These are phyloP conservation scores for Sebastes oblongus DNA, from an alignment of 2,797 vertebrate species.

Conservation along the genomic window DNA sequence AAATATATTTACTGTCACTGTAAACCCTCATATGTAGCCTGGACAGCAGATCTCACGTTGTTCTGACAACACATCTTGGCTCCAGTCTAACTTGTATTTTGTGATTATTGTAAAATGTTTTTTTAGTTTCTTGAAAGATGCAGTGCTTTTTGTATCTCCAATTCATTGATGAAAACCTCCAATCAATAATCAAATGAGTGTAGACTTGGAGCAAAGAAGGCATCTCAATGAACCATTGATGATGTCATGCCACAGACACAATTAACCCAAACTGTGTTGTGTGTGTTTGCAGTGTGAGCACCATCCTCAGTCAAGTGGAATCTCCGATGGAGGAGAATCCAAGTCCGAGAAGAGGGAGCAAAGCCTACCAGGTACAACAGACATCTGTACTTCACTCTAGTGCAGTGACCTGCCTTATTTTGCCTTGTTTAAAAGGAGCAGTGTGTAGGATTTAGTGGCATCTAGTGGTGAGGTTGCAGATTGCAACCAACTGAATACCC, in stretches of 20 bases:
- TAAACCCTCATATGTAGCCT: no score
- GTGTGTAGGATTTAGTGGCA: no score
- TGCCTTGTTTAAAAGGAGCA: background rate
- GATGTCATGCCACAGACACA: background rate
- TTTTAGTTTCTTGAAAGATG: background rate
- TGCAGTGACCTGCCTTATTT: background rate
- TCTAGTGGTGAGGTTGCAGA: no score
- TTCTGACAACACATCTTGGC: no score
- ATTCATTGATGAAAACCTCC: background rate
- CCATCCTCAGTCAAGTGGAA: constrained; percentile 46
- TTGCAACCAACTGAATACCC: no score
- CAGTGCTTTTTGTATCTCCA: background rate
- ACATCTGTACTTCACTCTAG: background rate
- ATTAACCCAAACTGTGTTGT: background rate
- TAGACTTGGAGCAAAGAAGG: background rate
- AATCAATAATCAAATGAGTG: background rate
- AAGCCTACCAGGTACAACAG: constrained; percentile 66
- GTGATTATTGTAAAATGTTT: no score
- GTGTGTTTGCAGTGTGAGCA: constrained; percentile 51
- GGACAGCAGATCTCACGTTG: background rate
- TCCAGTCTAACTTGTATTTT: no score
- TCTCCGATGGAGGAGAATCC: constrained; percentile 47
- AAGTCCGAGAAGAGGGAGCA: constrained; percentile 53
- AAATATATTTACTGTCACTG: background rate
- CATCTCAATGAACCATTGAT: background rate